Conservation (phyloP, 2,113 vertebrate genomes). For the Myiagra hebetior region DNA sequence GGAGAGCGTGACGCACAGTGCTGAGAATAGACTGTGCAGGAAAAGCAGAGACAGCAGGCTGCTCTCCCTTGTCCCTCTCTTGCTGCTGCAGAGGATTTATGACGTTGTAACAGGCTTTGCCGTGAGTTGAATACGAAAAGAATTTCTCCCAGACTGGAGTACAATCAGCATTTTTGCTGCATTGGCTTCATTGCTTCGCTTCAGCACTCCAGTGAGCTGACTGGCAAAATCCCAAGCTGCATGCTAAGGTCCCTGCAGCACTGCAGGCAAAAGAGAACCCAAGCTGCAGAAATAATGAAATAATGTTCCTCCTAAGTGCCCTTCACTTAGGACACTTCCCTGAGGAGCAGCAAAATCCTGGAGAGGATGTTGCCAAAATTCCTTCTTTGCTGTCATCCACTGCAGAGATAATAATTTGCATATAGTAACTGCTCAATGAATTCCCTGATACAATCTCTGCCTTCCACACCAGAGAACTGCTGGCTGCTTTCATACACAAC, state of each 20-base stretch:
- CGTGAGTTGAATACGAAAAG: neutral
- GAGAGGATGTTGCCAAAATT: neutral
- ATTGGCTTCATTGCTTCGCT: neutral
- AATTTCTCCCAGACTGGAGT: neutral
- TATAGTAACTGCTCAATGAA: neutral
- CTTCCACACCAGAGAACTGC: neutral
- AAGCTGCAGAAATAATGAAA: neutral
- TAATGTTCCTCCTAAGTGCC: neutral
- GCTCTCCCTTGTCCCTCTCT: neutral
- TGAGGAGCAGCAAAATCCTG: neutral
- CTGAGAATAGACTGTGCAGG: neutral
- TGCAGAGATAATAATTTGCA: neutral
- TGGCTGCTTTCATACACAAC: neutral
- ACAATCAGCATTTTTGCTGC: conserved; percentile 40
- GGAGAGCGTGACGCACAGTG: neutral
- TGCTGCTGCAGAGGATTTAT: neutral
- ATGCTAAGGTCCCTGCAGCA: neutral
- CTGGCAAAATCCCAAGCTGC: neutral
- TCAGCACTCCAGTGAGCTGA: neutral
- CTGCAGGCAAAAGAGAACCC: neutral
- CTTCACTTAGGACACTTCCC: neutral
- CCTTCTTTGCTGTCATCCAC: neutral
- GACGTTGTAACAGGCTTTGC: neutral
- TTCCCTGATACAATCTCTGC: neutral
- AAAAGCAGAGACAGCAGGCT: neutral